Evolutionary conservation across 1,140 invertebrate genomes (phyloP).

Genomic region (Drosophila virilis): DNA sequence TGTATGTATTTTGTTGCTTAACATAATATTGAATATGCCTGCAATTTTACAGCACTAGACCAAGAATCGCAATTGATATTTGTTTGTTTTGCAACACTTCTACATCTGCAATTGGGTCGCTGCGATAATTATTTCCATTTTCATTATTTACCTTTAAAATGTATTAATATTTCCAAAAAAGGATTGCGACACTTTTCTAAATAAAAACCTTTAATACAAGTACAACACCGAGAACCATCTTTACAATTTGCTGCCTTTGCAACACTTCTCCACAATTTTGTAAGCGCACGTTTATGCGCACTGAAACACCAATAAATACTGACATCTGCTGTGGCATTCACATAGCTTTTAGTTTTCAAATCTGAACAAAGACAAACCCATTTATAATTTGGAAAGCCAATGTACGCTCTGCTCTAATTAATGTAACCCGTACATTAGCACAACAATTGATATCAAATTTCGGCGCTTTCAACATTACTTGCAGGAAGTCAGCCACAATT

Average conservation of each 20-base stretch:
- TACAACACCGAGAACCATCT: not conserved
- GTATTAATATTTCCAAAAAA: no score
- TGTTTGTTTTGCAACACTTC: no score
- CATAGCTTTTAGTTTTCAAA: not conserved
- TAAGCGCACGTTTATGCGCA: not conserved
- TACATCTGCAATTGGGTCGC: no score
- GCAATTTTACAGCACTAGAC: no score
- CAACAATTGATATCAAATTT: slow-evolving; percentile 50
- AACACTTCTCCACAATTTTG: not conserved
- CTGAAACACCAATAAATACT: slow-evolving; percentile 13
- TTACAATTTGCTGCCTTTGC: not conserved
- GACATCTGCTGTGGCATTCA: not conserved
- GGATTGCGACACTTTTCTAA: no score
- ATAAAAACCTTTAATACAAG: not conserved
- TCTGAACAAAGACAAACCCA: not conserved
- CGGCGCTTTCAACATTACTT: slow-evolving; percentile 4
- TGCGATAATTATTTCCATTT: no score
- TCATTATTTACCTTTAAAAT: no score
- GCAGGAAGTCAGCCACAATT: slow-evolving; percentile 33
- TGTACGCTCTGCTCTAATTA: slow-evolving; percentile 60
- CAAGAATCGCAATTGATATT: no score
- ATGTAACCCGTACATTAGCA: slow-evolving; percentile 4
- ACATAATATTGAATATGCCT: no score
- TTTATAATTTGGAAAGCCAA: slow-evolving; percentile 19
- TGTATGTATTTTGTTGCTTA: no score